Evolutionary conservation across 1,140 invertebrate genomes (phyloP).

Genomic region (Contarinia nasturtii): DNA sequence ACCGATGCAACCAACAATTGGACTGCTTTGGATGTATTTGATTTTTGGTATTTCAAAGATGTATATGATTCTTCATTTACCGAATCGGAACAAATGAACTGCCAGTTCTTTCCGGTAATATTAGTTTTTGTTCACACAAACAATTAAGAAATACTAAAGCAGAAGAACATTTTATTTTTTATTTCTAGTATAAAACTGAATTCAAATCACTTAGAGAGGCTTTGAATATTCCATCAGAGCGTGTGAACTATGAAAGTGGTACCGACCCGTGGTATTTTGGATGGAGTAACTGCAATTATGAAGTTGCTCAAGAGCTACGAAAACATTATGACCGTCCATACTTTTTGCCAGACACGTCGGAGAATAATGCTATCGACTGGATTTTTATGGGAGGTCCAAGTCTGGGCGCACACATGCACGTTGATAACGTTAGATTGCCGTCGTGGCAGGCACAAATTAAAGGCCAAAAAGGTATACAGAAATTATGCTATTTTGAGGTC

Average conservation of each 20-base stretch:
- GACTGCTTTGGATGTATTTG: constrained; percentile 47
- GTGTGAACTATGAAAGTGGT: constrained; percentile 38
- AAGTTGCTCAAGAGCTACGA: constrained; percentile 51
- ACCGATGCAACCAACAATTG: constrained; percentile 60
- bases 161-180: no score
- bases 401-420: constrained; percentile 84
- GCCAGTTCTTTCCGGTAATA: constrained; percentile 66
- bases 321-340: constrained; percentile 69
- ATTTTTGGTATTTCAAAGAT: constrained; percentile 60
- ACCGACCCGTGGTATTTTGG: constrained; percentile 71
- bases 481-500: no score
- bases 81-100: constrained; percentile 26
- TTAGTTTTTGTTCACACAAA: no score
- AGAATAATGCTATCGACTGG: constrained; percentile 79
- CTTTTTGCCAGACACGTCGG: constrained; percentile 66
- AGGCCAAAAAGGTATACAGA: constrained; percentile 68
- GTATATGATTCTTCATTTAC: constrained; percentile 34
- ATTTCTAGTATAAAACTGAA: constrained; percentile 53
- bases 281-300: constrained; percentile 82
- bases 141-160: no score
- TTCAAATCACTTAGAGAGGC: constrained; percentile 56
- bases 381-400: constrained; percentile 91
- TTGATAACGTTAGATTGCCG: constrained; percentile 75
- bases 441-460: constrained; percentile 89
- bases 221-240: constrained; percentile 49